A percentile compares a stretch with the other conserved stretches of the same genome.
Conservation (phyloP, 2,797 vertebrate species). For the Leontocebus nigricollis region DNA sequence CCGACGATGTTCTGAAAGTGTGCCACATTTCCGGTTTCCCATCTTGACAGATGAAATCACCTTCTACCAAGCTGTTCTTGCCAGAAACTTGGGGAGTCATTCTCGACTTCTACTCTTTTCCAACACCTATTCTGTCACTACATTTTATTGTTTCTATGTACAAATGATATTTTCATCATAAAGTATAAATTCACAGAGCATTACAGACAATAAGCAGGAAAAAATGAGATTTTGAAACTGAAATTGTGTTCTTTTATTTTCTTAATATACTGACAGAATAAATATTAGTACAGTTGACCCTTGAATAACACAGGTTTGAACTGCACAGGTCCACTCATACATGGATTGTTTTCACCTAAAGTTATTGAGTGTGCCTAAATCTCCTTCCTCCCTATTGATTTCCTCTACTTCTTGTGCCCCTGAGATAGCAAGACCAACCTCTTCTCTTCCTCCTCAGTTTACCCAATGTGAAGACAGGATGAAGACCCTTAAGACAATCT, state of each 20-base stretch:
- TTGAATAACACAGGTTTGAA: background rate
- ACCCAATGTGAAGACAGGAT: background rate
- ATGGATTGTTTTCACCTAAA: background rate
- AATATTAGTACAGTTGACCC: background rate
- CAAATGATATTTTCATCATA: conserved; percentile 7
- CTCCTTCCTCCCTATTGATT: background rate
- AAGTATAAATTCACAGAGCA: conserved; percentile 14
- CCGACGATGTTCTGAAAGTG: background rate
- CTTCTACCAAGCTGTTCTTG: background rate
- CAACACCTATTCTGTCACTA: background rate
- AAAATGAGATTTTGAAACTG: background rate
- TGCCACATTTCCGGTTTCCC: background rate
- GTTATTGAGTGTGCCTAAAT: background rate
- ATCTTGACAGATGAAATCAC: conserved; percentile 11
- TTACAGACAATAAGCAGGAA: background rate
- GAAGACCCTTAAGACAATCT: background rate
- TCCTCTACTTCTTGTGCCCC: background rate
- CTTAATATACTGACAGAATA: background rate
- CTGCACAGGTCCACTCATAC: background rate
- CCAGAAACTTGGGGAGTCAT: background rate
- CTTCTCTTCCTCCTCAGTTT: background rate
- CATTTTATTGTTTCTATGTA: background rate
- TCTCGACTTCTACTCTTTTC: background rate
- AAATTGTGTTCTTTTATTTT: conserved; percentile 28
- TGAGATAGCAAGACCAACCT: background rate